These are phyloP conservation scores for Rana temporaria DNA, from an alignment of 2,113 vertebrate genomes.

Conservation along the genomic window DNA sequence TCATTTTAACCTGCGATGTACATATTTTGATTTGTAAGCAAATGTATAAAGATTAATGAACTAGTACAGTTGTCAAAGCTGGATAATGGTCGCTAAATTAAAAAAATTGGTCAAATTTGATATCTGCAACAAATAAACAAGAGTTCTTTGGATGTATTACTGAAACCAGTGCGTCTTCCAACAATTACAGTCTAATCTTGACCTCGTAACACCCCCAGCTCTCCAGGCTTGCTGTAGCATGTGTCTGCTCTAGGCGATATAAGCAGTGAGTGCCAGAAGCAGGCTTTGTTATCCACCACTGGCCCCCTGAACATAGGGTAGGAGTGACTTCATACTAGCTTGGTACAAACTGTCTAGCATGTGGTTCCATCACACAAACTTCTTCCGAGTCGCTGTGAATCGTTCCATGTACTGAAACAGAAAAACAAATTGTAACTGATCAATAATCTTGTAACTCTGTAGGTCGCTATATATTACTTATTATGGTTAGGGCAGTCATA, in stretches of 20 bases:
- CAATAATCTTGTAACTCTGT: too few relatives aligned
- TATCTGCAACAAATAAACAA: too few relatives aligned
- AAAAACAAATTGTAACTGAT: neutral
- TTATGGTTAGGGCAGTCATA: too few relatives aligned
- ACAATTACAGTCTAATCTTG: neutral
- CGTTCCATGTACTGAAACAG: constrained; percentile 93
- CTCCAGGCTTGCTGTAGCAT: neutral
- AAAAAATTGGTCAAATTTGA: too few relatives aligned
- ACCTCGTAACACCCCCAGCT: neutral
- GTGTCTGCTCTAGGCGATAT: neutral
- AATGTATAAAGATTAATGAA: too few relatives aligned
- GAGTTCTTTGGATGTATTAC: neutral
- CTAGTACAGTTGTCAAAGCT: too few relatives aligned
- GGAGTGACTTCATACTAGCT: neutral
- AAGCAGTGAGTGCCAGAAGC: neutral
- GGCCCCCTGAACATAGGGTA: neutral
- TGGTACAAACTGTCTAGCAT: neutral
- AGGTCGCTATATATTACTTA: too few relatives aligned
- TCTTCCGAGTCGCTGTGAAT: constrained; percentile 98
- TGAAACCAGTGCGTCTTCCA: neutral
- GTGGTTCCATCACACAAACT: constrained; percentile 83
- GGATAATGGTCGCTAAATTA: too few relatives aligned
- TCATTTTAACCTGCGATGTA: too few relatives aligned
- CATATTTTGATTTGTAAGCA: too few relatives aligned
- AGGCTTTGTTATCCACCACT: constrained; percentile 11